These are phyloP conservation scores for Pantala flavescens DNA, from an alignment of 1,140 invertebrate genomes.

Conservation along the genomic window DNA sequence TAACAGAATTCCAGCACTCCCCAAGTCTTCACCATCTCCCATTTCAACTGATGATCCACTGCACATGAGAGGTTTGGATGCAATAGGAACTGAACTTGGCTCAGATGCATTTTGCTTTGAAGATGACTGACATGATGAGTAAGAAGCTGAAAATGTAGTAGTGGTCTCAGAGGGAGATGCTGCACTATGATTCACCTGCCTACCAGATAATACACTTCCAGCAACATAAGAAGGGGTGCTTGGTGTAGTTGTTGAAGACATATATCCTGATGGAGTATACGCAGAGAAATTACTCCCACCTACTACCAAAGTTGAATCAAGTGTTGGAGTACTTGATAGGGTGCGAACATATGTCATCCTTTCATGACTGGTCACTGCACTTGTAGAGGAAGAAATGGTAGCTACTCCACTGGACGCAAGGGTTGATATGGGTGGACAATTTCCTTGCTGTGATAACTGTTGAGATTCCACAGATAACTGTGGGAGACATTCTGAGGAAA, in stretches of 20 bases:
- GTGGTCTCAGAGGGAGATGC: conserved; percentile 14
- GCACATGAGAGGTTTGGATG: neutral
- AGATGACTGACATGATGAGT: conserved; percentile 22
- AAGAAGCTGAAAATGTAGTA: conserved; percentile 21
- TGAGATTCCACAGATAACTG: conserved; percentile 47
- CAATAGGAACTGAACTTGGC: conserved; percentile 37
- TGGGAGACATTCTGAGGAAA: conserved; percentile 38
- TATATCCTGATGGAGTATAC: neutral
- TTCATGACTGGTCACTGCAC: neutral
- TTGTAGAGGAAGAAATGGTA: neutral
- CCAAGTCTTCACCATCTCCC: conserved; percentile 45
- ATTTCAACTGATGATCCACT: neutral
- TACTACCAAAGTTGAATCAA: neutral
- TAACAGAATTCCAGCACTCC: conserved; percentile 45
- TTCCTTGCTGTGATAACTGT: conserved; percentile 8
- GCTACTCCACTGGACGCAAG: neutral
- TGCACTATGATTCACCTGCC: conserved; percentile 14
- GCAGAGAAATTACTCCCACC: neutral
- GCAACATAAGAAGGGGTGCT: conserved; percentile 3
- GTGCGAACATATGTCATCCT: neutral
- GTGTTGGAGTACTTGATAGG: neutral
- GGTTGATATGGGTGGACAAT: neutral
- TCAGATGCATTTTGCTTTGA: conserved; percentile 33
- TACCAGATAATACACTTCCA: neutral
- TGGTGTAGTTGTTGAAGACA: neutral